Evolutionary conservation across 2,888 invertebrate genomes (phyloP).

Genomic region (Nomada fabriciana): DNA sequence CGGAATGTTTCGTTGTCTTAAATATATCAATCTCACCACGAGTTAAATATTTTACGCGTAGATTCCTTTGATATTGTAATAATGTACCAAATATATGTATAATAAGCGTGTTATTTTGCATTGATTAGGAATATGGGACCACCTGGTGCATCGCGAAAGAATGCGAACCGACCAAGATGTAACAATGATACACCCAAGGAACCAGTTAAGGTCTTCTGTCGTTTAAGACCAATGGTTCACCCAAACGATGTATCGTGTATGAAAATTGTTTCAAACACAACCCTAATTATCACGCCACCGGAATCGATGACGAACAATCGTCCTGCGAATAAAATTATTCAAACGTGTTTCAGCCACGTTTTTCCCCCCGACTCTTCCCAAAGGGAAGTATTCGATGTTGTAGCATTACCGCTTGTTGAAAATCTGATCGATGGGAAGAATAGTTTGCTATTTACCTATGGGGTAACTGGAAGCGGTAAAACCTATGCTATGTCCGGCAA

Average conservation of each 20-base stretch:
- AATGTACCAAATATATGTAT: not conserved
- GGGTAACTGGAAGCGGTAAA: constrained; percentile 98
- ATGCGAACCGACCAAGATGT: constrained; percentile 71
- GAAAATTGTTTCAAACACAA: constrained; percentile 89
- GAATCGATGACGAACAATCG: constrained; percentile 87
- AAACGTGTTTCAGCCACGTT: constrained; percentile 93
- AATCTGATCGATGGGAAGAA: constrained; percentile 95
- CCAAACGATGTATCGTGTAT: constrained; percentile 89
- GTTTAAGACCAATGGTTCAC: constrained; percentile 91
- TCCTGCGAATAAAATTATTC: constrained; percentile 88
- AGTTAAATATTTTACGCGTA: not conserved
- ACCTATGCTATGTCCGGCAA: constrained; percentile 97
- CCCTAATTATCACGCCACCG: constrained; percentile 88
- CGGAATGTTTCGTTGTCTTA: not conserved
- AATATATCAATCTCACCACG: not conserved
- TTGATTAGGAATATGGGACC: constrained; percentile 74
- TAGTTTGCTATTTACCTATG: constrained; percentile 97
- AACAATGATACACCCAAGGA: constrained; percentile 85
- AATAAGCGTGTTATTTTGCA: not conserved
- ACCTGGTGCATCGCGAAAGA: constrained; percentile 72
- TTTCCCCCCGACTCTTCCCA: constrained; percentile 93
- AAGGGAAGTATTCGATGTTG: constrained; percentile 92
- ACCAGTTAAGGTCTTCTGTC: constrained; percentile 95
- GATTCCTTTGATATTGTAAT: too few species aligned
- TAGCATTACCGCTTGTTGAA: constrained; percentile 94